phyloP scores from a whole-genome alignment of 2,888 invertebrate genomes.

The Tipula helvola region DNA sequence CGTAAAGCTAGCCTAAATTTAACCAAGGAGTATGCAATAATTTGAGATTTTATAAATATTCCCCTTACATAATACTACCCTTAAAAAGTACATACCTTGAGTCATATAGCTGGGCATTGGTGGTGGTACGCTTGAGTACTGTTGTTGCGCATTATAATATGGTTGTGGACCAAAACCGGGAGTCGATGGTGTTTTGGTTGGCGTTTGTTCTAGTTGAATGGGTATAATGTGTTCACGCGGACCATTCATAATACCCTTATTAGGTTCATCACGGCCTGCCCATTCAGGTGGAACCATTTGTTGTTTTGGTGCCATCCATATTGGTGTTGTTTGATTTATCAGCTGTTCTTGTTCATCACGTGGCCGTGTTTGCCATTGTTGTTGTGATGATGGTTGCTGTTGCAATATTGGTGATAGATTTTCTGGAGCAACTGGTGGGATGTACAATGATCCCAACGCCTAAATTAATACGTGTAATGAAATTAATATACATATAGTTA shows the following conservation, averaged over 20 bases:
- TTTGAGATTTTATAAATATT: neutral
- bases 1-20: neutral
- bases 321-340: conserved; percentile 17
- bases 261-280: conserved; percentile 20
- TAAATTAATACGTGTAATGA: neutral
- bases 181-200: conserved; percentile 18
- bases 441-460: conserved; percentile 41
- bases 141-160: conserved; percentile 23
- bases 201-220: conserved; percentile 30
- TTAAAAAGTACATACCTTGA: neutral
- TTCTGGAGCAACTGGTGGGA: conserved; percentile 40
- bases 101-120: conserved; percentile 17
- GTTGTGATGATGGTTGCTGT: conserved; percentile 5
- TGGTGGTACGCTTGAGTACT: conserved; percentile 19
- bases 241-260: neutral
- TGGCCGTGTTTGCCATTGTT: conserved; percentile 21
- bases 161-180: conserved; percentile 27
- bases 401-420: conserved; percentile 22
- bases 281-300: conserved; percentile 29
- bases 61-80: neutral
- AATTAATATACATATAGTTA: neutral
- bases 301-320: conserved; percentile 20
- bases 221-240: conserved; percentile 33
- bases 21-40: neutral
- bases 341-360: conserved; percentile 11